A percentile compares a stretch with the other conserved stretches of the same genome.
Evolutionary conservation across 1,140 invertebrate genomes (phyloP).

Genomic region (Holcopasites calliopsidis): DNA sequence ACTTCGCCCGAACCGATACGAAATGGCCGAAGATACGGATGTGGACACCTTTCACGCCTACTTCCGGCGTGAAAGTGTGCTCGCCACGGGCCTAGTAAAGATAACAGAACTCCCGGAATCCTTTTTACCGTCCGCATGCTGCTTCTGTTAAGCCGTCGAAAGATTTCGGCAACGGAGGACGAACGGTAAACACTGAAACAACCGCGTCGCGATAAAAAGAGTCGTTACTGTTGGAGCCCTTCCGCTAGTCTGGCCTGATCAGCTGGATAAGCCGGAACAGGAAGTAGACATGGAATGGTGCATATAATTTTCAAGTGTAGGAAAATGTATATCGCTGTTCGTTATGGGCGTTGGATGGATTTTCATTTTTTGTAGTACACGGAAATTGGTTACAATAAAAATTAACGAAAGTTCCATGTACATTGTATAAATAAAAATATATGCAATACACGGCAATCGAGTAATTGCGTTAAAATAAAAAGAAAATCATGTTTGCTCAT

Average conservation of each 20-base stretch:
- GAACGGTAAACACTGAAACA: neutral
- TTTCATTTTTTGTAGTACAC: too few species aligned
- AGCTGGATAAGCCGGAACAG: neutral
- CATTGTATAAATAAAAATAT: too few species aligned
- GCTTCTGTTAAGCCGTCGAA: neutral
- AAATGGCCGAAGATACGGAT: slow-evolving; percentile 61
- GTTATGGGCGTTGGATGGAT: too few species aligned
- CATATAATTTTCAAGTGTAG: too few species aligned
- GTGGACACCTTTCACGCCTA: slow-evolving; percentile 69
- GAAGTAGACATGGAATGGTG: too few species aligned
- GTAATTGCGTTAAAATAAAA: too few species aligned
- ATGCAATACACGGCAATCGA: too few species aligned
- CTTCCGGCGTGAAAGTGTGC: slow-evolving; percentile 65
- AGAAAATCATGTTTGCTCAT: too few species aligned
- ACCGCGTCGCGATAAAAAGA: slow-evolving; percentile 17
- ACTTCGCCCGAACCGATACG: slow-evolving; percentile 46
- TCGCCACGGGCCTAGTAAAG: slow-evolving; percentile 38
- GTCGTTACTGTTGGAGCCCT: slow-evolving; percentile 14
- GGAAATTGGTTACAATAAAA: too few species aligned
- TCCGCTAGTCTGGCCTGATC: neutral
- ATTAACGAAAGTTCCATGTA: too few species aligned
- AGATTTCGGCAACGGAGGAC: neutral
- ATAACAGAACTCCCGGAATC: slow-evolving; percentile 38
- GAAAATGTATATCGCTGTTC: too few species aligned
- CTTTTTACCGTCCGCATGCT: slow-evolving; percentile 23